These are phyloP conservation scores for Syngnathus rostellatus DNA, from an alignment of 2,797 vertebrate species.

Conservation along the genomic window DNA sequence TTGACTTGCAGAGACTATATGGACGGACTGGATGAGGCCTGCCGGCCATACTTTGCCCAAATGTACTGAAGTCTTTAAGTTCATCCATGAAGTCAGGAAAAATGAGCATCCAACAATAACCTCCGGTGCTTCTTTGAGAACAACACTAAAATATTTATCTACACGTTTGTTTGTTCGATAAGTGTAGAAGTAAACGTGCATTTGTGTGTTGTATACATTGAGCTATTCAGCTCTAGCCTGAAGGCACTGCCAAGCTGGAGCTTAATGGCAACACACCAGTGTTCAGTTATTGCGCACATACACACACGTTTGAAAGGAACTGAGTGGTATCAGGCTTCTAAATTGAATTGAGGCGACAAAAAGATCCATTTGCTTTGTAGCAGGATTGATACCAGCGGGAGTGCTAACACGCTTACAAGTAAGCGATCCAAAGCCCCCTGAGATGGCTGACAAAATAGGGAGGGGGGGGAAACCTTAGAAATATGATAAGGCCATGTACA, in stretches of 20 bases:
- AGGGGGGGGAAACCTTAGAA: neutral
- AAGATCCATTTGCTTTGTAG: slow-evolving; percentile 58
- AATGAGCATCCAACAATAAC: too few species aligned
- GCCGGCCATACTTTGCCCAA: too few species aligned
- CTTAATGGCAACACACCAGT: slow-evolving; percentile 36
- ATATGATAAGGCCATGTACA: neutral
- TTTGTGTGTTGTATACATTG: slow-evolving; percentile 14
- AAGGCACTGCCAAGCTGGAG: slow-evolving; percentile 25
- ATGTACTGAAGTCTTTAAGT: too few species aligned
- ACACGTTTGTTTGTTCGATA: neutral
- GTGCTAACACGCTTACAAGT: slow-evolving; percentile 50
- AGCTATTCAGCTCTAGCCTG: slow-evolving; percentile 25
- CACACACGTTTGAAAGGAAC: slow-evolving; percentile 30
- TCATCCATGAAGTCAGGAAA: too few species aligned
- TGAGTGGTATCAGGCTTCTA: slow-evolving; percentile 32
- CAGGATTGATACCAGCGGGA: slow-evolving; percentile 52
- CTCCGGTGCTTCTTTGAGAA: too few species aligned
- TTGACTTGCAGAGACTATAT: too few species aligned
- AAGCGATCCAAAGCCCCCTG: slow-evolving; percentile 22
- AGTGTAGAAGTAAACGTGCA: neutral
- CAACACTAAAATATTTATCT: neutral
- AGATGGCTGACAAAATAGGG: neutral
- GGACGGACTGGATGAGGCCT: too few species aligned
- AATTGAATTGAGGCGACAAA: slow-evolving; percentile 58
- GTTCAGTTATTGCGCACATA: slow-evolving; percentile 47